Base-by-base conservation (phyloP, 1,140 invertebrate genomes). In the Drosophila aff. region DNA sequence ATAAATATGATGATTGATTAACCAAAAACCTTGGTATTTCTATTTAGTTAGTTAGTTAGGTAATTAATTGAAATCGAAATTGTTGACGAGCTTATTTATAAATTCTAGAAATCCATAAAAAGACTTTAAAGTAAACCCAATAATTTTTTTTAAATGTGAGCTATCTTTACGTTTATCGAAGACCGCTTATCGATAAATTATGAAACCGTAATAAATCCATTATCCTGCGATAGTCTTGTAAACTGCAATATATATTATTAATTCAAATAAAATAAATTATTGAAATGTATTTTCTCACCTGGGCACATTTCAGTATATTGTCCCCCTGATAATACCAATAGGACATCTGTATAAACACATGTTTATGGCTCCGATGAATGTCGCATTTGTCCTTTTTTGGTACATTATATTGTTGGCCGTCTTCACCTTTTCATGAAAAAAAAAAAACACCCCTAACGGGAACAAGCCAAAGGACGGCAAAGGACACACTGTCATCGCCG, bases 401-500 rank as follows among this genome's bases (percentile, higher is more conserved):
- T 71, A 18, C 67, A 23, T 71, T 71, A 23, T 44, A 21, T 28
- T n/a, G 38, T 31, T 71, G 26, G 67, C 44, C 23, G 23, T 41
- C 40, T 49, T 66, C 43, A n/a, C 63, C 49, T 57, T 26, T 50
- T 43, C 49, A 49, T 26, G n/a, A 36, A 36, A 84, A 66, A 63
- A 66, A 63, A 23, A 23, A 23, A 23, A 85, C 82, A 81, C 82
- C 82, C 82, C 82, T 64, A 85, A 84, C 53, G 52, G 78, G 73
- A 77, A 80, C 67, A 66, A 61, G 21, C 64, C 69, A 76, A 85
- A 85, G 82, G 82, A 71, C 82, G 82, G 79, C 66, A 85, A 85
- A 85, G 82, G 82, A 85, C 81, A 84, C 81, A 84, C 81, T 77
- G 82, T 72, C 74, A 68, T 64, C 74, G 82, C 83, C 78, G 67